phyloP scores from a whole-genome alignment of 2,113 vertebrate genomes.

The Stercorarius parasiticus region DNA sequence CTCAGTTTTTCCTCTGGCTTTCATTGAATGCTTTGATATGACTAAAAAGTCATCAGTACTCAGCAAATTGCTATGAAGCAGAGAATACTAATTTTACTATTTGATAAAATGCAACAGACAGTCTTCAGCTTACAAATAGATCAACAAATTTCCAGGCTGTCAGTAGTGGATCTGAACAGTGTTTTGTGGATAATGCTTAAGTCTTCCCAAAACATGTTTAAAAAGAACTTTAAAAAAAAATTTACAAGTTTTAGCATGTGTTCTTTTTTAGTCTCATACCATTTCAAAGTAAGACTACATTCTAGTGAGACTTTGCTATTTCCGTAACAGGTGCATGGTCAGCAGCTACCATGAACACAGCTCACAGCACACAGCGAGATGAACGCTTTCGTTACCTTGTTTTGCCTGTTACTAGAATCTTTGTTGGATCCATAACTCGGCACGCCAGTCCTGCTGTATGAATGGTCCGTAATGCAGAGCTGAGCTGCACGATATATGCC shows the following conservation, averaged over 20 bases:
- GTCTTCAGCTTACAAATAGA: neutral
- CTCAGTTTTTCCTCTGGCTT: neutral
- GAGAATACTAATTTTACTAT: neutral
- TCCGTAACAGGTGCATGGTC: neutral
- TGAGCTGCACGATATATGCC: conserved; percentile 98
- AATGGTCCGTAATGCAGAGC: conserved; percentile 93
- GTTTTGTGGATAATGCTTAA: neutral
- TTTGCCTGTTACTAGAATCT: conserved; percentile 98
- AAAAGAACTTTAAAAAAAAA: neutral
- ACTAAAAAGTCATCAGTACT: neutral
- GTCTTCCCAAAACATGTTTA: neutral
- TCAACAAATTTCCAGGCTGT: neutral
- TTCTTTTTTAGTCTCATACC: neutral
- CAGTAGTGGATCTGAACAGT: neutral
- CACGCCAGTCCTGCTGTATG: conserved; percentile 96
- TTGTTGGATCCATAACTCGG: conserved; percentile 97
- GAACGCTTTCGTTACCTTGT: conserved; percentile 78
- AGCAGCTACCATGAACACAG: neutral
- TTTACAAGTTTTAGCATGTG: neutral
- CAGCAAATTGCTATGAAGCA: neutral
- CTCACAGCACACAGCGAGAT: neutral
- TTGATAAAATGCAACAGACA: neutral
- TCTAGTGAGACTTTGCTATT: neutral
- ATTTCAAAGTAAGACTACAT: neutral
- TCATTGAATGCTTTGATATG: neutral